Evolutionary conservation across 2,797 vertebrate species (phyloP).

Genomic region (Rhodeus uyekii): DNA sequence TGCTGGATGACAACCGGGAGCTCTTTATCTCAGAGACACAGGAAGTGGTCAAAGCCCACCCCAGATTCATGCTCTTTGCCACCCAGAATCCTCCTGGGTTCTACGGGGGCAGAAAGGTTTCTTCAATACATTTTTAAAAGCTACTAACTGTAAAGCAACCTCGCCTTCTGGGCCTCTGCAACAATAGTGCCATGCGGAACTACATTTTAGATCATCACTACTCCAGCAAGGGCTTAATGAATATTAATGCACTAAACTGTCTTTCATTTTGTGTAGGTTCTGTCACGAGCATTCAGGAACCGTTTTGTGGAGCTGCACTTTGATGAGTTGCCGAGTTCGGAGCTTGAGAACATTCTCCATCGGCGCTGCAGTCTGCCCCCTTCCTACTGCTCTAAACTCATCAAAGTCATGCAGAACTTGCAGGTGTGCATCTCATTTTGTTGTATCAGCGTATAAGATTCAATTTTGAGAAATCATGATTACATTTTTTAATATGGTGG

Average conservation of each 20-base stretch:
- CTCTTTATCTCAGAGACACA: constrained; percentile 95
- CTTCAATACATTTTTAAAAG: constrained; percentile 13
- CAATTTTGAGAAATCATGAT: not conserved
- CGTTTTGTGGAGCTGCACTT: constrained; percentile 98
- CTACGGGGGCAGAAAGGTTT: constrained; percentile 96
- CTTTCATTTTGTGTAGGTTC: constrained; percentile 73
- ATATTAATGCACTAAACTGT: not conserved
- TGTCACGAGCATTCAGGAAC: constrained; percentile 96
- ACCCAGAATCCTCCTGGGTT: constrained; percentile 97
- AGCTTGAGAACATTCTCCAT: constrained; percentile 93
- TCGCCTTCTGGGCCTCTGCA: not conserved
- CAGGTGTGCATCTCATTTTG: constrained; percentile 78
- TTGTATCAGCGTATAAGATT: not conserved
- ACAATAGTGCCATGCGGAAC: not conserved
- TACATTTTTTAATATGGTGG: not conserved
- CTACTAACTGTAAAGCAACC: not conserved
- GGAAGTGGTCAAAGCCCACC: constrained; percentile 93
- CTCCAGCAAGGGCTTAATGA: not conserved
- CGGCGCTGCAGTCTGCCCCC: constrained; percentile 91
- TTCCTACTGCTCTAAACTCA: constrained; percentile 91
- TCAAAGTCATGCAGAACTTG: constrained; percentile 94
- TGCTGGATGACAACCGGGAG: constrained; percentile 96
- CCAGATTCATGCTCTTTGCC: constrained; percentile 95
- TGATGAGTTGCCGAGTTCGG: constrained; percentile 89
- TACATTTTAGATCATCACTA: not conserved